Percentiles rank a stretch among this genome's conserved stretches.
These are phyloP conservation scores for Mechanitis mazaeus DNA, from an alignment of 2,888 invertebrate species.

Conservation along the genomic window DNA sequence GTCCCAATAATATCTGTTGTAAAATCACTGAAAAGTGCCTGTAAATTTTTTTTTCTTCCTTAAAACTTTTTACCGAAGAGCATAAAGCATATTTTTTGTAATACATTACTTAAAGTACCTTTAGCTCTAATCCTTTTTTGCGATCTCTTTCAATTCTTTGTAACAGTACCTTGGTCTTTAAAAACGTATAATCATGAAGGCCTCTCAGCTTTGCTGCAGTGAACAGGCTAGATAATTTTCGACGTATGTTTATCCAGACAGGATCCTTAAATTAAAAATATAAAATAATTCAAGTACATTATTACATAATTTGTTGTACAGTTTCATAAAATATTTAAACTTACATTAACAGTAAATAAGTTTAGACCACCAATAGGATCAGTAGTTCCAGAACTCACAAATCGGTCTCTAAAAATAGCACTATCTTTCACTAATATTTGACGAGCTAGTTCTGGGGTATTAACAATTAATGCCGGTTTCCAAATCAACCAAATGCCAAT, in stretches of 20 bases:
- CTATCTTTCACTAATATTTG: slow-evolving; percentile 49
- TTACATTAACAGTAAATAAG: slow-evolving; percentile 49
- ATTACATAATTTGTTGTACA: not conserved
- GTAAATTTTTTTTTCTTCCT: not conserved
- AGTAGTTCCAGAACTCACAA: slow-evolving; percentile 40
- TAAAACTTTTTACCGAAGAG: too few species aligned
- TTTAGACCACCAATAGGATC: slow-evolving; percentile 49
- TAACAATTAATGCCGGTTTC: slow-evolving; percentile 50
- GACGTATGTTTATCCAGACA: slow-evolving; percentile 39
- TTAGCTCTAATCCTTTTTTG: slow-evolving; percentile 17
- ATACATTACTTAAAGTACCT: slow-evolving; percentile 12
- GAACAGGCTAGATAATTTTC: slow-evolving; percentile 39
- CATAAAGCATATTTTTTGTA: not conserved
- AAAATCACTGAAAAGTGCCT: slow-evolving; percentile 35
- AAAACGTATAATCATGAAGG: slow-evolving; percentile 29
- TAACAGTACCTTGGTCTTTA: slow-evolving; percentile 37
- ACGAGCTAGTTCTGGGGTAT: slow-evolving; percentile 46
- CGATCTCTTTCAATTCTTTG: slow-evolving; percentile 28
- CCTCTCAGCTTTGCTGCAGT: slow-evolving; percentile 41
- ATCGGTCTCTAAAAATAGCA: slow-evolving; percentile 46
- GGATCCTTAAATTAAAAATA: slow-evolving; percentile 39
- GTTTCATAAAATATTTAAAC: slow-evolving; percentile 24
- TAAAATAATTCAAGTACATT: not conserved
- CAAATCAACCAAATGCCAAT: slow-evolving; percentile 57
- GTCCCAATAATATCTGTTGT: slow-evolving; percentile 39